Evolutionary conservation across 2,797 vertebrate genomes (phyloP).

Genomic region (Phalanger gymnotis): DNA sequence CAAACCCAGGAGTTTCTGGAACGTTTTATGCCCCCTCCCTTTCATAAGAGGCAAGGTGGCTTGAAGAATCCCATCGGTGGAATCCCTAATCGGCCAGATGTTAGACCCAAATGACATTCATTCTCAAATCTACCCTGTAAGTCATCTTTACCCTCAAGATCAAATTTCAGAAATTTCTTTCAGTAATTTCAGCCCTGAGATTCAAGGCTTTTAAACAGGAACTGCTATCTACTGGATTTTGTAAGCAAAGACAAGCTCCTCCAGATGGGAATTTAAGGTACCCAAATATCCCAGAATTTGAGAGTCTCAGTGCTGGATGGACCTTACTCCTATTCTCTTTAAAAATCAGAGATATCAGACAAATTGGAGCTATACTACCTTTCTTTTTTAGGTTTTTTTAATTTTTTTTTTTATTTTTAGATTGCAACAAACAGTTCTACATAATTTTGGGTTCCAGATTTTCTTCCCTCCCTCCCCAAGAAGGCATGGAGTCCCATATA

Average conservation of each 20-base stretch:
- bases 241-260: neutral
- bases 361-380: accelerated
- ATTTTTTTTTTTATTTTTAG: too few relatives aligned
- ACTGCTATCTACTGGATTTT: accelerated
- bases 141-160: neutral
- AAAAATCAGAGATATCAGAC: neutral
- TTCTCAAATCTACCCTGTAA: neutral
- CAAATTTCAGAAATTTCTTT: neutral
- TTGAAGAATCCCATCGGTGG: neutral
- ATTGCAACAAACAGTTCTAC: too few relatives aligned
- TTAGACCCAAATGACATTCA: neutral
- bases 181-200: neutral
- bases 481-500: too few relatives aligned
- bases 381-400: too few relatives aligned
- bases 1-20: neutral
- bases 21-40: accelerated
- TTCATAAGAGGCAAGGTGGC: neutral
- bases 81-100: neutral
- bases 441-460: too few relatives aligned
- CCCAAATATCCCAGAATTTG: neutral
- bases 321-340: neutral
- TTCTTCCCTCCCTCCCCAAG: too few relatives aligned
- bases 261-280: neutral
- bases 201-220: neutral
- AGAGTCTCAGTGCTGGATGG: neutral